Conservation (phyloP, 2,113 vertebrate genomes). For the Trogon surrucura region DNA sequence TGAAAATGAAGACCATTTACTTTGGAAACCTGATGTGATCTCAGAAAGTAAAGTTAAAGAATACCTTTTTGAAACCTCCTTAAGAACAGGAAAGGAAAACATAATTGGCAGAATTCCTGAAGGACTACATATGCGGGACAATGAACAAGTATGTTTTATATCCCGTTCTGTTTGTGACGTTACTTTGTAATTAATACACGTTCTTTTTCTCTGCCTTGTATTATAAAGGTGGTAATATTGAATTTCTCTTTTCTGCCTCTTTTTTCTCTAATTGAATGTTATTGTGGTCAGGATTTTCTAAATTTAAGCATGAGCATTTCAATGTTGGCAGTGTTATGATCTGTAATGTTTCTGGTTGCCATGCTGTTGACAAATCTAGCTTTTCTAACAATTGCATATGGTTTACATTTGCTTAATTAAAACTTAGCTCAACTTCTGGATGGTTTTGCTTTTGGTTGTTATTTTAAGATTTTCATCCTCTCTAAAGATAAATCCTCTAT, state of each 20-base stretch:
- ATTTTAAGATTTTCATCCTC: neutral
- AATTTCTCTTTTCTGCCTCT: neutral
- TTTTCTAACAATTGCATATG: too few relatives aligned
- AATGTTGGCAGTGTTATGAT: too few relatives aligned
- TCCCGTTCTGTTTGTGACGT: neutral
- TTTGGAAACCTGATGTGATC: conserved; percentile 90
- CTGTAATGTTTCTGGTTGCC: too few relatives aligned
- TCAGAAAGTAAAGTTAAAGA: conserved; percentile 90
- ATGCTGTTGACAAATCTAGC: too few relatives aligned
- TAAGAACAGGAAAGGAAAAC: conserved; percentile 84
- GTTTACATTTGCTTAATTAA: neutral
- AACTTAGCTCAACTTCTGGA: neutral
- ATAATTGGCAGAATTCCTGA: conserved; percentile 75
- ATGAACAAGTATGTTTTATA: conserved; percentile 85
- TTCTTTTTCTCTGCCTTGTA: neutral
- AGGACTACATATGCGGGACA: conserved; percentile 85
- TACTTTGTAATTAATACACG: neutral
- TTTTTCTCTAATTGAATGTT: neutral
- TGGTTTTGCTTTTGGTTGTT: neutral
- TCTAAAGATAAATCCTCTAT: neutral
- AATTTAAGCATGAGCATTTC: neutral
- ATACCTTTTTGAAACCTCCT: conserved; percentile 87
- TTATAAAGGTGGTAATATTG: neutral
- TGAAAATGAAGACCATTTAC: conserved; percentile 92
- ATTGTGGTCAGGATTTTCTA: neutral